Percentiles rank a stretch among this genome's conserved stretches.
Evolutionary conservation across 2,797 vertebrate genomes (phyloP).

Genomic region (Sitta carolinensis): DNA sequence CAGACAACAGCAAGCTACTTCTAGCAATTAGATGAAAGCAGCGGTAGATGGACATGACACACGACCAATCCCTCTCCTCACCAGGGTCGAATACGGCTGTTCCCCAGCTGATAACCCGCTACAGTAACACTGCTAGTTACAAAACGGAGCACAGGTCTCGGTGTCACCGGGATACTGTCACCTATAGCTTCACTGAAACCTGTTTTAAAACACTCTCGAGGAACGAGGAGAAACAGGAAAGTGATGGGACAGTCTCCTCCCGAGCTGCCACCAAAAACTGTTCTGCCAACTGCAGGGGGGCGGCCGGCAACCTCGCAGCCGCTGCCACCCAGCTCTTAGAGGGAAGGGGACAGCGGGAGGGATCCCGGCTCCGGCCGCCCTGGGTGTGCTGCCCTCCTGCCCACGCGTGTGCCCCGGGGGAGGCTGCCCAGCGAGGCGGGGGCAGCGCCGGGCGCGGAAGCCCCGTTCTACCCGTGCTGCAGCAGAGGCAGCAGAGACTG

Average conservation of each 20-base stretch:
- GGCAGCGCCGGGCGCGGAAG: neutral
- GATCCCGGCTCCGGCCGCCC: neutral
- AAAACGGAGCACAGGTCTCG: neutral
- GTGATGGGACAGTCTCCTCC: slow-evolving; percentile 20
- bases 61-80: neutral
- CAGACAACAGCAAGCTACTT: neutral
- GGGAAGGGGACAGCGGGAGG: neutral
- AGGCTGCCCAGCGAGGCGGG: neutral
- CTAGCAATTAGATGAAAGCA: neutral
- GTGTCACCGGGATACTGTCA: neutral
- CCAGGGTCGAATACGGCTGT: neutral
- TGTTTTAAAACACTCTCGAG: neutral
- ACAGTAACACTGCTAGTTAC: neutral
- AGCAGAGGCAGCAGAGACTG: slow-evolving; percentile 7
- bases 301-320: neutral
- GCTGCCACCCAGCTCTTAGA: neutral
- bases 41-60: neutral
- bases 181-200: neutral
- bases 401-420: neutral
- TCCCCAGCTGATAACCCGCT: neutral
- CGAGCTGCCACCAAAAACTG: neutral
- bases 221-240: neutral
- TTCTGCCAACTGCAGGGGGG: neutral
- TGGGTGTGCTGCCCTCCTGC: neutral
- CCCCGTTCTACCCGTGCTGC: neutral